Percentiles rank a stretch among this genome's conserved stretches.
Evolutionary conservation across 1,140 invertebrate genomes (phyloP).

Genomic region (Pseudomyrmex sp.): DNA sequence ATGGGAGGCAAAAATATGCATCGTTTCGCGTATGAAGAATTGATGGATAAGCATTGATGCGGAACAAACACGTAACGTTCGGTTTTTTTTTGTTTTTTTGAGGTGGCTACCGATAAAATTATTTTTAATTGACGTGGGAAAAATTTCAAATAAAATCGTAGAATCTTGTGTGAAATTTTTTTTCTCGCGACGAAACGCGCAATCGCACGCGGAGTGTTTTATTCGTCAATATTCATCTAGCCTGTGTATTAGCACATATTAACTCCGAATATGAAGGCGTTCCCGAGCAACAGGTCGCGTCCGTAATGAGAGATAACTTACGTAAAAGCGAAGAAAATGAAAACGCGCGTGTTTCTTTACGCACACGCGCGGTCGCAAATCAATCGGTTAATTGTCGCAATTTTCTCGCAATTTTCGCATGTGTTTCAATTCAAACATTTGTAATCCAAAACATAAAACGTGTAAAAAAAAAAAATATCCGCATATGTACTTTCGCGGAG

Average conservation of each 20-base stretch:
- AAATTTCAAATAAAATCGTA: no score
- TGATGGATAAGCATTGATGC: no score
- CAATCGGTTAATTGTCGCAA: slow-evolving; percentile 7
- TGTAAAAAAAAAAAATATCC: slow-evolving; percentile 22
- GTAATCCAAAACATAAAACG: not conserved
- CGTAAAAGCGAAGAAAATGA: slow-evolving; percentile 10
- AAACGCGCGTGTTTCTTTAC: not conserved
- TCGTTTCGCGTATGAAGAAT: no score
- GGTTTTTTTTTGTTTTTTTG: no score
- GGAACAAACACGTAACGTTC: no score
- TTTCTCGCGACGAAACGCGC: not conserved
- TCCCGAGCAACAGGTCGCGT: slow-evolving; percentile 52
- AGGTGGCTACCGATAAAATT: no score
- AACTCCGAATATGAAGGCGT: slow-evolving; percentile 7
- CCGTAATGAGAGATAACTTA: slow-evolving; percentile 41
- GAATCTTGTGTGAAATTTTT: no score
- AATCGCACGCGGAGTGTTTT: slow-evolving; percentile 6
- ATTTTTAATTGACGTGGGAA: no score
- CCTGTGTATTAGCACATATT: slow-evolving; percentile 40
- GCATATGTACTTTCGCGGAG: slow-evolving; percentile 60
- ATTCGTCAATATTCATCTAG: slow-evolving; percentile 5
- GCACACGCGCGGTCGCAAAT: not conserved
- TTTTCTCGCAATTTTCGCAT: not conserved
- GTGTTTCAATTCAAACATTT: no score
- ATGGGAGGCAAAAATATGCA: no score